phyloP scores from a whole-genome alignment of 2,797 vertebrate species.

The Nothura maculosa region DNA sequence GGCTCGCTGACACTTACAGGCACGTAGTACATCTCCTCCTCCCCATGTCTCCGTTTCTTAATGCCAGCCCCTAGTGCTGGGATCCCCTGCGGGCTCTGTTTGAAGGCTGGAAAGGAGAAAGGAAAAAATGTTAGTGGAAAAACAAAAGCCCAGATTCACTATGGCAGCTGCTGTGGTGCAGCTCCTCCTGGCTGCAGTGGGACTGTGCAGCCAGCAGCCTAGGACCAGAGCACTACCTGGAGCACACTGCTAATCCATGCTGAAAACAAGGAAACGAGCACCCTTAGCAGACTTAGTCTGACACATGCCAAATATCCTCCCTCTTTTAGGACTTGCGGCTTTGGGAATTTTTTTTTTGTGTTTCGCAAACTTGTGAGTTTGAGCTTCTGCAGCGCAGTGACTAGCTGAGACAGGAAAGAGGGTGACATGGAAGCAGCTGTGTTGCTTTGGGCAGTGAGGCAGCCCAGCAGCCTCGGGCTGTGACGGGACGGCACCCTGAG shows the following conservation, averaged over 20 bases:
- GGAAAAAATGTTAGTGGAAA: fast-evolving
- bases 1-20: constrained; percentile 86
- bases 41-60: constrained; percentile 94
- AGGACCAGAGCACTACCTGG: no score
- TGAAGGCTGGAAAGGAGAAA: constrained; percentile 85
- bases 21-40: constrained; percentile 95
- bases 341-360: not conserved
- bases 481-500: not conserved
- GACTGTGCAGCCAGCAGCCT: not conserved
- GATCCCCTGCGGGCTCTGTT: constrained; percentile 92
- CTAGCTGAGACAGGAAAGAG: not conserved
- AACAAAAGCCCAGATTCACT: no score
- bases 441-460: fast-evolving
- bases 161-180: not conserved
- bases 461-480: not conserved
- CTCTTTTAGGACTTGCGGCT: not conserved
- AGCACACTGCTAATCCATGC: not conserved
- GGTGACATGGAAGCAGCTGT: not conserved
- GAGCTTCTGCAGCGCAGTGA: fast-evolving
- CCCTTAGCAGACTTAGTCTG: no score
- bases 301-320: not conserved
- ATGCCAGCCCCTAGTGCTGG: constrained; percentile 86
- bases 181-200: not conserved
- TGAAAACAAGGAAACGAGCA: not conserved
- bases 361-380: not conserved